Conservation (phyloP, 2,888 invertebrate genomes). For the Andrena chrysosceles region DNA sequence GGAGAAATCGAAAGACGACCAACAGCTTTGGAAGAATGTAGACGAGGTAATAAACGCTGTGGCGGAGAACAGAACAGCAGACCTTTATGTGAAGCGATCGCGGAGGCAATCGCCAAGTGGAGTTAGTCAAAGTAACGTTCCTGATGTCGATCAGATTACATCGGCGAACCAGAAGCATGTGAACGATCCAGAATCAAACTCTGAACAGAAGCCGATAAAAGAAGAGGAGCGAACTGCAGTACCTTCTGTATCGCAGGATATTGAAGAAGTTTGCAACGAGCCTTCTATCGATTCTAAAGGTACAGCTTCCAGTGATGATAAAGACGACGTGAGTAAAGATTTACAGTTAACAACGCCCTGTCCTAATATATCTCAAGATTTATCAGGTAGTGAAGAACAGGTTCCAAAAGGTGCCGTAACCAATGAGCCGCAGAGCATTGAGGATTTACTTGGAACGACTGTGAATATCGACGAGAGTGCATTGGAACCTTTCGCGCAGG, state of each 20-base stretch:
- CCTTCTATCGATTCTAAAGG: neutral
- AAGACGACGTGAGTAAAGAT: neutral
- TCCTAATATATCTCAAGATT: neutral
- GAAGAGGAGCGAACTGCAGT: neutral
- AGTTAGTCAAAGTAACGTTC: neutral
- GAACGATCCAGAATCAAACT: neutral
- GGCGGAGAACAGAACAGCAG: constrained; percentile 60
- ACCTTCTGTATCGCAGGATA: neutral
- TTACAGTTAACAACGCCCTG: neutral
- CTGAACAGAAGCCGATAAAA: neutral
- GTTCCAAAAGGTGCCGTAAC: neutral
- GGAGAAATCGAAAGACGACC: constrained; percentile 29
- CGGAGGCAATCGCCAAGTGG: neutral
- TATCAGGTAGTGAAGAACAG: neutral
- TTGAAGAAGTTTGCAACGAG: constrained; percentile 6
- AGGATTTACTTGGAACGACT: neutral
- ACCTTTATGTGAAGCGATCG: constrained; percentile 26
- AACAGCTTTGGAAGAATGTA: constrained; percentile 68
- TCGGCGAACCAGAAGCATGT: neutral
- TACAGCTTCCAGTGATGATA: neutral
- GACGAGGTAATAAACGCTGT: constrained; percentile 77
- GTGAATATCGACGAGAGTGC: neutral
- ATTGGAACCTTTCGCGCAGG: neutral
- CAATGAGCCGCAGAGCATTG: neutral
- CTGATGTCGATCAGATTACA: neutral